phyloP scores from a whole-genome alignment of 2,888 invertebrate genomes.

The Catocala nupta region DNA sequence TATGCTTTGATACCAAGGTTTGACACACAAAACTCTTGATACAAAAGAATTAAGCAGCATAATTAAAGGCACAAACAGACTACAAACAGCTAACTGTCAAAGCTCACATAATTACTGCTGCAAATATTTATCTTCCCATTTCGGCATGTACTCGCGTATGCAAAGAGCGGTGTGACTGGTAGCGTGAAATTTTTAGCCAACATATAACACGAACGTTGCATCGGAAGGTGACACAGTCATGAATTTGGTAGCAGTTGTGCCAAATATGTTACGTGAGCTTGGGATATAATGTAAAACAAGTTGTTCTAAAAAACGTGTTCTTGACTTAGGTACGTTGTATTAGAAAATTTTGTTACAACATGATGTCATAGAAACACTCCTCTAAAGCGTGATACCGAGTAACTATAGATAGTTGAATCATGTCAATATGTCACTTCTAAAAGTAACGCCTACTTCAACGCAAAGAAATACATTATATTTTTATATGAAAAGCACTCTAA shows the following conservation, averaged over 20 bases:
- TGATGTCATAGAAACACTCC: no score
- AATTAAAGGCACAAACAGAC: slow-evolving; percentile 37
- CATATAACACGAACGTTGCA: slow-evolving; percentile 35
- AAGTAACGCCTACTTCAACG: no score
- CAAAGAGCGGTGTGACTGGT: slow-evolving; percentile 44
- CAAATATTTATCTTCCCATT: slow-evolving; percentile 70
- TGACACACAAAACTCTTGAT: slow-evolving; percentile 12
- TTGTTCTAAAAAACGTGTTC: neutral
- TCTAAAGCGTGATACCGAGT: no score
- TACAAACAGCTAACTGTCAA: slow-evolving; percentile 54
- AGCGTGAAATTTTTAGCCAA: slow-evolving; percentile 53
- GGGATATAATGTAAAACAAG: slow-evolving; percentile 45
- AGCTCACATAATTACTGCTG: slow-evolving; percentile 65
- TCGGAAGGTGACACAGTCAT: slow-evolving; percentile 37
- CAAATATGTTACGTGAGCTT: slow-evolving; percentile 56
- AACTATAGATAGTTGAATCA: no score
- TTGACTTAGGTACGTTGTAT: no score
- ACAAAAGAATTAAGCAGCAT: slow-evolving; percentile 31
- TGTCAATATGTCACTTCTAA: no score
- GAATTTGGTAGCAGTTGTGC: slow-evolving; percentile 53
- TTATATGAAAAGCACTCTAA: no score
- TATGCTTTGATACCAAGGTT: neutral
- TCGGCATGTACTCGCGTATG: slow-evolving; percentile 59
- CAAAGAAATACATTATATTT: no score
- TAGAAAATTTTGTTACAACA: no score